Base-by-base conservation (phyloP, 1,140 invertebrate genomes). In the Zaprionus gabonicus region DNA sequence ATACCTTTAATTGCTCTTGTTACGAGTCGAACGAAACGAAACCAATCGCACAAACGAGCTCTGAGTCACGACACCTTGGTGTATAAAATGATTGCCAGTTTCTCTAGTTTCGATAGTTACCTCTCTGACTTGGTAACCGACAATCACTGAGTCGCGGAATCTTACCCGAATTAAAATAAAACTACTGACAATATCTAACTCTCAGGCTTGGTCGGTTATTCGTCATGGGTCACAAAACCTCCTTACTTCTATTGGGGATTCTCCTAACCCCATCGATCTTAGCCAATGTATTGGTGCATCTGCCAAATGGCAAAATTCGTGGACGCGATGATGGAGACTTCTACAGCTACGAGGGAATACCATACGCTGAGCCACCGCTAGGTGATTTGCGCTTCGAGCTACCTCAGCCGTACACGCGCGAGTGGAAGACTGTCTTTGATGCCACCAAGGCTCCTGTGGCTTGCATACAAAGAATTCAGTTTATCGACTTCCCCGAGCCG, bases 251-350 rank as follows among this genome's bases (percentile, higher is more conserved):
- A 3, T 46, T 17, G n/a, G n/a, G 41, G 1, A 44, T 17, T 1
- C 41, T 44, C 2, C 7, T 44, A 2, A 17, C n/a, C 6, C 41
- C 41, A 0, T 9, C 41, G 17, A 46, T 51, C 10, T 10, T 51
- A 4, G 46, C 46, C 20, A 25, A 25, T 51, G 9, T 56, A 3
- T 58, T 83, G 13, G 67, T 83, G 27, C 36, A 85, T 69, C 63
- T 86, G 23, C 78, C 76, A 1, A 76, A 93, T 85, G 93, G 93
- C 5, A 81, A 82, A 56, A 46, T 93, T 57, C 76, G 77, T 59
- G 95, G 94, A 93, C 94, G 79, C 93, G 94, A 88, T 91, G 66
- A 91, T 38, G 82, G 73, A 6, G 28, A 81, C 5, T 93, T 91
- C 60, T 94, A 92, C 44, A 93, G 93, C 57, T 94, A 93, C 63